A percentile compares a stretch with the other conserved stretches of the same genome.
phyloP scores from a whole-genome alignment of 1,140 invertebrate species.

The Bombus confusus region DNA sequence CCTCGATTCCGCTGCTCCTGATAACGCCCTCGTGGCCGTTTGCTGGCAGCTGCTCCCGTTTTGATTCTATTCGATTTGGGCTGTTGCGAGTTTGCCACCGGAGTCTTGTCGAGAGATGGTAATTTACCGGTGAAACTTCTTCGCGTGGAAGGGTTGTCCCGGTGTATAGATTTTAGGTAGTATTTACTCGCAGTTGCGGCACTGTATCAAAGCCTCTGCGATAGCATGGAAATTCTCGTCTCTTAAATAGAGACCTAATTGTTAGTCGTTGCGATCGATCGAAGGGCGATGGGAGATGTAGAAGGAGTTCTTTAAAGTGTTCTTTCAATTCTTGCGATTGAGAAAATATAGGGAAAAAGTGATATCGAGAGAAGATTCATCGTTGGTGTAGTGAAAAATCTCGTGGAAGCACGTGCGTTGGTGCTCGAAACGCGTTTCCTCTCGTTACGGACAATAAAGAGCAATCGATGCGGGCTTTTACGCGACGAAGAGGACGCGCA shows the following conservation, averaged over 20 bases:
- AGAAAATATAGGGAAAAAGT: background rate
- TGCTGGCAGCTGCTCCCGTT: conserved; percentile 1
- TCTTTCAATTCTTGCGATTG: background rate
- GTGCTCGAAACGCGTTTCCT: conserved; percentile 29
- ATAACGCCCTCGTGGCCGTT: background rate
- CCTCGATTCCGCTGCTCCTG: conserved; percentile 5
- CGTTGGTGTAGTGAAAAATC: background rate
- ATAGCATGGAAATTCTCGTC: background rate
- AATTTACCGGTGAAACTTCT: background rate
- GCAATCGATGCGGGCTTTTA: conserved; percentile 52
- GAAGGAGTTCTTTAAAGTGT: background rate
- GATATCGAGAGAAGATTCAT: background rate
- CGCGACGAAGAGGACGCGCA: conserved; percentile 38
- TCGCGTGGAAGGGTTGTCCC: background rate
- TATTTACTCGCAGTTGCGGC: background rate
- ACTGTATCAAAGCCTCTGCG: background rate
- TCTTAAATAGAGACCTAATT: background rate
- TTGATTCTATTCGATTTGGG: background rate
- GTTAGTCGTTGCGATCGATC: background rate
- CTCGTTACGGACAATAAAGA: conserved; percentile 30
- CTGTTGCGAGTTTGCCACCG: background rate
- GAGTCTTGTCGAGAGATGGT: background rate
- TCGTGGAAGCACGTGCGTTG: conserved; percentile 12
- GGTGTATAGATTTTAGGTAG: background rate
- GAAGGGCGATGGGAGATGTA: background rate